Percentiles rank a stretch among this genome's conserved stretches.
Conservation (phyloP, 23 tunicate species). For the Pegea sp. region DNA sequence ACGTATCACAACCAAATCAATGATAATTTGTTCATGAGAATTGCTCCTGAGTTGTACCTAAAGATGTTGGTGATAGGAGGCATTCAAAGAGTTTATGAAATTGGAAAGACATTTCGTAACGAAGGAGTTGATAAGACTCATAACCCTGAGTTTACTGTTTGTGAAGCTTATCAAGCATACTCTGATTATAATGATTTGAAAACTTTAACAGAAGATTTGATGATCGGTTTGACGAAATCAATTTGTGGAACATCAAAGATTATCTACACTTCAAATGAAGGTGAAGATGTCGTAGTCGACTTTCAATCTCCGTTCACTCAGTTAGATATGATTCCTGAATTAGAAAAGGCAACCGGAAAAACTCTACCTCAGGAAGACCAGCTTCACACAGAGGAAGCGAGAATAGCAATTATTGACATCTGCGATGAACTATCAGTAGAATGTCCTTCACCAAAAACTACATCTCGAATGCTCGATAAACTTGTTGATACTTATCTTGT, state of each 20-base stretch:
- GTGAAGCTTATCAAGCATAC: constrained; percentile 96
- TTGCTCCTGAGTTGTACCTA: constrained; percentile 87
- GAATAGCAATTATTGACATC: constrained; percentile 44
- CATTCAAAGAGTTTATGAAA: constrained; percentile 81
- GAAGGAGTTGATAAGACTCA: constrained; percentile 97
- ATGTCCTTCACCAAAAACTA: constrained; percentile 73
- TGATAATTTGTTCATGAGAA: constrained; percentile 83
- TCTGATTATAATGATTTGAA: constrained; percentile 92
- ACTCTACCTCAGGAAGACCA: constrained; percentile 54
- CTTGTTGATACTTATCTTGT: constrained; percentile 89
- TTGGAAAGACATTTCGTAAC: constrained; percentile 75
- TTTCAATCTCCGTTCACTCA: constrained; percentile 73
- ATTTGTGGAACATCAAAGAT: constrained; percentile 52
- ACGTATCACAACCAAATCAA: constrained; percentile 87
- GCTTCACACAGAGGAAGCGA: constrained; percentile 62
- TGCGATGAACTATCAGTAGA: constrained; percentile 54
- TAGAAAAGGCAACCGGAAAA: constrained; percentile 61
- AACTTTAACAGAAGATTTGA: constrained; percentile 44
- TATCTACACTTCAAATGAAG: constrained; percentile 71
- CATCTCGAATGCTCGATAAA: constrained; percentile 78
- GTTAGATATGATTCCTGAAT: constrained; percentile 75
- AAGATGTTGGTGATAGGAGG: constrained; percentile 96
- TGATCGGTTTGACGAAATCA: constrained; percentile 79
- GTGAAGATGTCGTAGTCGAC: constrained; percentile 69
- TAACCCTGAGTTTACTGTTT: constrained; percentile 91